A percentile compares a stretch with the other conserved stretches of the same genome.
Evolutionary conservation across 2,113 vertebrate genomes (phyloP).

Genomic region (Polypterus senegalus): DNA sequence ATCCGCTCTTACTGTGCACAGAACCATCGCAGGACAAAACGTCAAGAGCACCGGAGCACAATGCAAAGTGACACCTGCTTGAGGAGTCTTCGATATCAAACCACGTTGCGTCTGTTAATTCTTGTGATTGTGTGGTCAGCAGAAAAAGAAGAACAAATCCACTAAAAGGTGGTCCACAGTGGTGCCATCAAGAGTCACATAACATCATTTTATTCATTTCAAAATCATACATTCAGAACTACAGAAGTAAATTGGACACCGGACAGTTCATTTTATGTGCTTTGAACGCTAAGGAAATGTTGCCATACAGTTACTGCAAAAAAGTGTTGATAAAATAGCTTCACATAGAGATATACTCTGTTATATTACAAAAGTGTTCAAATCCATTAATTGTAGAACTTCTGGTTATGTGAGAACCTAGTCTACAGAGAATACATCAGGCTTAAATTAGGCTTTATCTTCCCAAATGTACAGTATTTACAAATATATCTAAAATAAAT

Average conservation of each 20-base stretch:
- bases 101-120: too few species aligned
- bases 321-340: slow-evolving; percentile 39
- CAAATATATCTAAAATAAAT: slow-evolving; percentile 44
- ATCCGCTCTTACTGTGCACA: too few species aligned
- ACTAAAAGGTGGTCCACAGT: too few species aligned
- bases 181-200: slow-evolving; percentile 24
- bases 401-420: too few species aligned
- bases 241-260: slow-evolving; percentile 34
- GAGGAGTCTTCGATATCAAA: too few species aligned
- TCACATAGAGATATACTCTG: slow-evolving; percentile 39
- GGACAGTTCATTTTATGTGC: slow-evolving; percentile 38
- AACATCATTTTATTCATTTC: slow-evolving; percentile 49
- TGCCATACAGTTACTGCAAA: slow-evolving; percentile 34
- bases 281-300: slow-evolving; percentile 37
- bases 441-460: not conserved
- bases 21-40: too few species aligned
- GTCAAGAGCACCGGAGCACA: too few species aligned
- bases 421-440: too few species aligned
- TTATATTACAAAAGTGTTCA: slow-evolving; percentile 36
- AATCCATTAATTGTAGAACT: not conserved
- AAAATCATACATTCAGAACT: slow-evolving; percentile 62
- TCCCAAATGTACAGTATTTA: slow-evolving; percentile 49
- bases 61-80: too few species aligned
- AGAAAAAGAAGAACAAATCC: too few species aligned
- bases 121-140: too few species aligned